Conservation (phyloP, 2,888 invertebrate genomes). For the Hypomecis atomaria region DNA sequence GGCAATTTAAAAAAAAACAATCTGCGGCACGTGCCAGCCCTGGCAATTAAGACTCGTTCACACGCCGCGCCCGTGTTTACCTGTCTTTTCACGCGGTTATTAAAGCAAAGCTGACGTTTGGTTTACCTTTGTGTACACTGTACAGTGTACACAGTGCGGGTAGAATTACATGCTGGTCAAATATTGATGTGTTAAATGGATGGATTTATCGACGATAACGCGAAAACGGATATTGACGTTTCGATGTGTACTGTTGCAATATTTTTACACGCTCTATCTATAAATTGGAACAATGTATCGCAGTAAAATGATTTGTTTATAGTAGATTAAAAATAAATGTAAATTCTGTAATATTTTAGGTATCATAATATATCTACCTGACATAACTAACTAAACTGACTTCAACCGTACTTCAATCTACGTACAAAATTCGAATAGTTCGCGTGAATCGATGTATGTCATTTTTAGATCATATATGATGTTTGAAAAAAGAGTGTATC, state of each 20-base stretch:
- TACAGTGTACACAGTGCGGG: slow-evolving; percentile 32
- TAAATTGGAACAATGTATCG: too few relatives aligned
- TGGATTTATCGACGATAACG: slow-evolving; percentile 16
- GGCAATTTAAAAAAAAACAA: slow-evolving; percentile 63
- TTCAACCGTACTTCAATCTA: too few relatives aligned
- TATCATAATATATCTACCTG: too few relatives aligned
- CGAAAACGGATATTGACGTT: background rate
- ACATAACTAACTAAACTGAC: too few relatives aligned
- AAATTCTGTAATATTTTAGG: too few relatives aligned
- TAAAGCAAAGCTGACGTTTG: slow-evolving; percentile 40
- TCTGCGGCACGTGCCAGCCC: slow-evolving; percentile 71
- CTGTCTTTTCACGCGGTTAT: slow-evolving; percentile 48
- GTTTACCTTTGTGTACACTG: slow-evolving; percentile 38
- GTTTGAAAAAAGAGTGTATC: too few relatives aligned
- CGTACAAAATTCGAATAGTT: too few relatives aligned
- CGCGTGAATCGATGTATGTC: too few relatives aligned
- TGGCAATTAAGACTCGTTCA: slow-evolving; percentile 59
- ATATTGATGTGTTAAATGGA: slow-evolving; percentile 31
- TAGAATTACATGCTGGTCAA: slow-evolving; percentile 30
- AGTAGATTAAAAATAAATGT: too few relatives aligned
- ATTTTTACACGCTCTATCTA: background rate
- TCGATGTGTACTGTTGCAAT: background rate
- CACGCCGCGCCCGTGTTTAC: slow-evolving; percentile 56
- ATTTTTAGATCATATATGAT: too few relatives aligned
- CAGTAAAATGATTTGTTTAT: too few relatives aligned